Conservation (phyloP, 2,888 invertebrate species). For the Pimpla rufipes region DNA sequence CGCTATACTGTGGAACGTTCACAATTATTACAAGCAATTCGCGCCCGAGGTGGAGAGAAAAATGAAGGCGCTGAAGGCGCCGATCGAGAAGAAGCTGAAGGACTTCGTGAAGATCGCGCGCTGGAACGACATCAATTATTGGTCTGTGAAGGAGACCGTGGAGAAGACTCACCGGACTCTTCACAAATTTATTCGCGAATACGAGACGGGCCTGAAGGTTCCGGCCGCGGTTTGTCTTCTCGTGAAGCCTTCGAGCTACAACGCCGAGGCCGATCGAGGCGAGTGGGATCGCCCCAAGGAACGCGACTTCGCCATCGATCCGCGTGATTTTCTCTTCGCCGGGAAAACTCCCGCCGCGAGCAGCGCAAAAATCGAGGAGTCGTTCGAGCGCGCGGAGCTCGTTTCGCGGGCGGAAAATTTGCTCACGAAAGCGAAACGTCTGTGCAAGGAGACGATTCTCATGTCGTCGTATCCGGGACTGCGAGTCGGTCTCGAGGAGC, state of each 20-base stretch:
- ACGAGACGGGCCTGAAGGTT: slow-evolving; percentile 87
- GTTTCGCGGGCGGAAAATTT: slow-evolving; percentile 85
- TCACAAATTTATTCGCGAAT: slow-evolving; percentile 95
- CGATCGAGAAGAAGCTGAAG: slow-evolving; percentile 96
- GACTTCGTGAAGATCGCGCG: slow-evolving; percentile 98
- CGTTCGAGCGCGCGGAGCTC: slow-evolving; percentile 75
- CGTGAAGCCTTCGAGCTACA: slow-evolving; percentile 83
- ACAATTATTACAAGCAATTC: slow-evolving; percentile 95
- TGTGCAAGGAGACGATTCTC: slow-evolving; percentile 89
- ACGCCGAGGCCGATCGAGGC: slow-evolving; percentile 80
- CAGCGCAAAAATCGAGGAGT: not conserved
- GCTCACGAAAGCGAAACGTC: slow-evolving; percentile 88
- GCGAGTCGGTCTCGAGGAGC: slow-evolving; percentile 89
- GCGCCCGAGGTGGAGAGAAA: slow-evolving; percentile 88
- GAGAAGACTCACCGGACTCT: slow-evolving; percentile 95
- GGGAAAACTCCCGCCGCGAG: slow-evolving; percentile 12
- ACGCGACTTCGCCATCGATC: slow-evolving; percentile 81
- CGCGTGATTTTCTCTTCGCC: slow-evolving; percentile 78
- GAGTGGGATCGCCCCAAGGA: slow-evolving; percentile 82
- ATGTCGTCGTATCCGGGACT: slow-evolving; percentile 88
- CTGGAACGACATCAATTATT: slow-evolving; percentile 98
- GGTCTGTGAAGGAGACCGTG: slow-evolving; percentile 95
- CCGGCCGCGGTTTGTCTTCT: slow-evolving; percentile 77
- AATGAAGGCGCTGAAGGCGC: slow-evolving; percentile 90
- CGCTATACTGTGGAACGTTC: slow-evolving; percentile 92